These are phyloP conservation scores for Latheticus oryzae DNA, from an alignment of 2,888 invertebrate genomes.

Conservation along the genomic window DNA sequence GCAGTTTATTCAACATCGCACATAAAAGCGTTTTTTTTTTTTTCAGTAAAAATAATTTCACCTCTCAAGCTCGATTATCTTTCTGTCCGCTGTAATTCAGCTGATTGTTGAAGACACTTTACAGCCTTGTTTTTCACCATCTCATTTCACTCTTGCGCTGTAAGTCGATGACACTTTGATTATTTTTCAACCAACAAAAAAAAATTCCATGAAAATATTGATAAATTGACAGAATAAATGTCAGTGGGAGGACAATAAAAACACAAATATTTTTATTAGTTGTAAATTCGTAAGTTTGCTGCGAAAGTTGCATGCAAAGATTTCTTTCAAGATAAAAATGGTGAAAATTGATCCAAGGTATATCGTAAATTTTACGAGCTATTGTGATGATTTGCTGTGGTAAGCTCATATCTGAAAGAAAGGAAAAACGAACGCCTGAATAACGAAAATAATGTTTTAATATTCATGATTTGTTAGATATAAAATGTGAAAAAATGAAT, in stretches of 20 bases:
- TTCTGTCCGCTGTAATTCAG: conserved; percentile 37
- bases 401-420: conserved; percentile 17
- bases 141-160: conserved; percentile 25
- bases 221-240: conserved; percentile 1
- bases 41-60: conserved; percentile 28
- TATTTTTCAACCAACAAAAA: no score
- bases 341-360: conserved; percentile 23
- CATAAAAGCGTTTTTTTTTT: background rate
- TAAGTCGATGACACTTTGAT: no score
- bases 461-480: no score
- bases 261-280: conserved; percentile 32
- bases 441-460: no score
- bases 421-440: no score
- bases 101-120: conserved; percentile 38
- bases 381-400: conserved; percentile 31
- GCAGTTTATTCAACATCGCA: background rate
- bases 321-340: conserved; percentile 24
- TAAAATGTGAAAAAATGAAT: no score
- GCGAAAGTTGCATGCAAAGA: conserved; percentile 16
- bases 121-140: conserved; percentile 38
- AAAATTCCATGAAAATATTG: conserved; percentile 16
- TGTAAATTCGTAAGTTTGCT: conserved; percentile 10
- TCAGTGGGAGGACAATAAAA: conserved; percentile 6
- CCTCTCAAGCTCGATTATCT: conserved; percentile 28
- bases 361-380: conserved; percentile 36